Percentiles rank a stretch among this genome's conserved stretches.
Evolutionary conservation across 1,140 invertebrate species (phyloP).

Genomic region (Drosophila saltans): DNA sequence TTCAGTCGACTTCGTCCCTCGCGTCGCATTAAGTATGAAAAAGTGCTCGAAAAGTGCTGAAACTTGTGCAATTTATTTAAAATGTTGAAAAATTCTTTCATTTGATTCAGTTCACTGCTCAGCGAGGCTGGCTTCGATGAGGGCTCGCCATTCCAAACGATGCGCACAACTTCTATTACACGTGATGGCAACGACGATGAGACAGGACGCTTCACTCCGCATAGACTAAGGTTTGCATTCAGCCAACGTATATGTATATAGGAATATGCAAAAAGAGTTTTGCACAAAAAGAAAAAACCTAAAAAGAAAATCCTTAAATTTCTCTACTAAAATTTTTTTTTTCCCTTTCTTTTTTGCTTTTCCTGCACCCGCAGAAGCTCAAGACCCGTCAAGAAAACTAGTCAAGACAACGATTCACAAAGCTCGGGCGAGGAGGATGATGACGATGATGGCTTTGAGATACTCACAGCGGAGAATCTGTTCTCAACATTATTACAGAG

Average conservation of each 20-base stretch:
- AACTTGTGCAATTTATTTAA: background rate
- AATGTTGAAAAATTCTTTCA: slow-evolving; percentile 38
- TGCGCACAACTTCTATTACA: slow-evolving; percentile 84
- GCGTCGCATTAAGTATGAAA: slow-evolving; percentile 71
- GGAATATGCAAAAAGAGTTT: background rate
- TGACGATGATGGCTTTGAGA: slow-evolving; percentile 94
- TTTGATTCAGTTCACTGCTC: slow-evolving; percentile 85
- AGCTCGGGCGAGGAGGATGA: slow-evolving; percentile 94
- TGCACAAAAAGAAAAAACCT: background rate
- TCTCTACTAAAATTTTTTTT: slow-evolving; percentile 21
- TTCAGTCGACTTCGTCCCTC: slow-evolving; percentile 74
- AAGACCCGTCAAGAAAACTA: slow-evolving; percentile 87
- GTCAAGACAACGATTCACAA: slow-evolving; percentile 90
- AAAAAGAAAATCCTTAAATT: slow-evolving; percentile 8
- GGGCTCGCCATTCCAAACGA: slow-evolving; percentile 85
- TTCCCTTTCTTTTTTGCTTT: slow-evolving; percentile 2
- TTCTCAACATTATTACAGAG: slow-evolving; percentile 93
- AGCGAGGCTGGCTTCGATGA: slow-evolving; percentile 89
- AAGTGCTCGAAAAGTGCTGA: background rate
- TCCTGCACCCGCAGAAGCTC: slow-evolving; percentile 85
- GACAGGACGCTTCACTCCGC: slow-evolving; percentile 87
- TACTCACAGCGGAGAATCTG: slow-evolving; percentile 94
- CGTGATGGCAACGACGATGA: slow-evolving; percentile 84
- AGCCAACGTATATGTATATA: background rate
- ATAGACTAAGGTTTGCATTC: slow-evolving; percentile 86